Base-by-base conservation (phyloP, 2,113 vertebrate species). In the Silurus asotus region DNA sequence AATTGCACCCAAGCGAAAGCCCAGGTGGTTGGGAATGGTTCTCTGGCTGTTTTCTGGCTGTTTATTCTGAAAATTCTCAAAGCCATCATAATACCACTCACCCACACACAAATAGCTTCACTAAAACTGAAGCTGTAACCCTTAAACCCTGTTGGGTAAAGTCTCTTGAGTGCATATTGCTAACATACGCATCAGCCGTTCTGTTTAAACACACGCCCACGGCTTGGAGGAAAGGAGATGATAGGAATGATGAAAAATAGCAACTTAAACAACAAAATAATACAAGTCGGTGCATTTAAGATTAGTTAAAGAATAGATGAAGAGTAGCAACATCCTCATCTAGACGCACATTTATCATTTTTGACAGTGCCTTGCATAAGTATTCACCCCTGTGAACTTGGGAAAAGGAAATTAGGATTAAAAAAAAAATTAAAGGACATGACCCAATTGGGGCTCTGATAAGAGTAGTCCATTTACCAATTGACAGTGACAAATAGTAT, bases 101-200 rank as follows among this genome's bases (percentile, higher is more conserved):
- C 64, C 64, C 81, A 70, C 81, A 70, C 81, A 83, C 61, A 19
- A 28, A 78, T 25, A 77, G 13, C n/a, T 28, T 56, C 64, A 6
- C n/a, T 82, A 28, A 67, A 69, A 10, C 81, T 10, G 25, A 83
- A 28, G 49, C 49, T 28, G 48, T 19, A 82, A 23, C 64, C 81
- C 8, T 55, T 67, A 69, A 55, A 56, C 13, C 81, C 64, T 45
- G 53, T n/a, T 23, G 53, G 37, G 67, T 72, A 75, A 75, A 13
- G 49, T 53, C 48, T 75, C 49, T 20, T 23, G 48, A 53, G 48
- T 51, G 48, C 72, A 75, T 13, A 51, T 55, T n/a, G 9, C 53
- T 72, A 70, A 72, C 14, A 28, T 55, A 28, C 2, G 15, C 51
- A 28, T 70, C 28, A 58, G 28, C 67, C 59, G 64, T 23, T 69